These are phyloP conservation scores for Leuciscus waleckii DNA, from an alignment of 2,797 vertebrate genomes.

Conservation along the genomic window DNA sequence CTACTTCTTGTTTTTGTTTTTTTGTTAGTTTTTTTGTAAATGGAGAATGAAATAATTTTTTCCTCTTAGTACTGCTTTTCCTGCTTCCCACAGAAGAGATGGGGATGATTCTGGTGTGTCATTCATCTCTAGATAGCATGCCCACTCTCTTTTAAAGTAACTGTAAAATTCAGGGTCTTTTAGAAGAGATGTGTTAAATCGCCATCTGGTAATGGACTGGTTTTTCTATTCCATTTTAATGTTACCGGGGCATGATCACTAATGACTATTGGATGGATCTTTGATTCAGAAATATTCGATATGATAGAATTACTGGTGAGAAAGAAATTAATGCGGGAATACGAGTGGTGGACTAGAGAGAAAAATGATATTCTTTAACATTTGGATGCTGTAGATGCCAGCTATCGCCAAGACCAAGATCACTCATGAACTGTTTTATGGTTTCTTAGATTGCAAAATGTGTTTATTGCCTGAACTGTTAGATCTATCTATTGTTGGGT, in stretches of 20 bases:
- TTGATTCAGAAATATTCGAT: background rate
- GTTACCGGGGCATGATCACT: no score
- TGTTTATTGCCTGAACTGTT: background rate
- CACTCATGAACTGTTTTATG: conserved; percentile 20
- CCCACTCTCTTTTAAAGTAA: conserved; percentile 1
- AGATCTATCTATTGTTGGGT: background rate
- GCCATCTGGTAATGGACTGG: background rate
- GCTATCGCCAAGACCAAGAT: background rate
- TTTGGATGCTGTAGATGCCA: background rate
- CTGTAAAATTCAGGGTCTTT: background rate
- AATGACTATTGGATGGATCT: no score
- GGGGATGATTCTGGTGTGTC: background rate
- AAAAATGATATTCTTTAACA: background rate
- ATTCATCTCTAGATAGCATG: background rate
- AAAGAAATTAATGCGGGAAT: background rate
- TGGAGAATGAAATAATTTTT: no score
- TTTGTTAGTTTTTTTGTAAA: no score
- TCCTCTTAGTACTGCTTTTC: no score
- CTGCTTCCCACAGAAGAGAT: background rate
- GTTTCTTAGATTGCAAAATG: background rate
- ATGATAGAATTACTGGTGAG: background rate
- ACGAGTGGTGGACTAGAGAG: background rate
- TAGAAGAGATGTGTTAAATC: background rate
- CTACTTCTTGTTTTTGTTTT: no score
- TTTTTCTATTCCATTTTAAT: background rate